phyloP scores from a whole-genome alignment of 2,888 invertebrate species.

The Temnothorax ravouxi region DNA sequence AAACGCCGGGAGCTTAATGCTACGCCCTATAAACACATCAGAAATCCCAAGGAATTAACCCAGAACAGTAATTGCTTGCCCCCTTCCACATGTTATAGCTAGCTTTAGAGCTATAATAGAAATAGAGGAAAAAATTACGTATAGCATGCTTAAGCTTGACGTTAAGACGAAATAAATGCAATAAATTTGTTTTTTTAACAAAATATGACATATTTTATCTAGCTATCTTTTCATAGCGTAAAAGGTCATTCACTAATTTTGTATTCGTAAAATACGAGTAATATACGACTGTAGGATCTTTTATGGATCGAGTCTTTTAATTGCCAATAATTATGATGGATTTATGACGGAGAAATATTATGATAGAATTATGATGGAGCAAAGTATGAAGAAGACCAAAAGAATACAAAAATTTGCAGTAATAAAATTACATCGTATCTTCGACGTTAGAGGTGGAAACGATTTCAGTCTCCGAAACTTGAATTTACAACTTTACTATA shows the following conservation, averaged over 20 bases:
- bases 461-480: not conserved
- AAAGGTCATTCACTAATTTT: not conserved
- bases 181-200: not conserved
- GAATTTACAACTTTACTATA: not conserved
- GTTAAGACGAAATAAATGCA: not conserved
- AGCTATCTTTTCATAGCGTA: not conserved
- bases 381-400: not conserved
- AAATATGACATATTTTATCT: constrained; percentile 1
- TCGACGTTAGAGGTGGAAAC: not conserved
- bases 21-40: not conserved
- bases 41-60: not conserved
- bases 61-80: not conserved
- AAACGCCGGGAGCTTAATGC: constrained; percentile 18
- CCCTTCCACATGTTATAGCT: not conserved
- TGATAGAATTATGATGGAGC: not conserved
- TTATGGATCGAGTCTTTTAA: not conserved
- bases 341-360: too few species aligned
- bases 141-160: not conserved
- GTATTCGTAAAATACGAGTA: not conserved
- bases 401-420: not conserved
- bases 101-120: not conserved
- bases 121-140: not conserved
- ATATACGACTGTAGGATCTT: not conserved
- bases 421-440: not conserved
- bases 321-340: not conserved